Percentiles rank a stretch among this genome's conserved stretches.
Conservation (phyloP, 2,797 vertebrate genomes). For the Fratercula arctica region DNA sequence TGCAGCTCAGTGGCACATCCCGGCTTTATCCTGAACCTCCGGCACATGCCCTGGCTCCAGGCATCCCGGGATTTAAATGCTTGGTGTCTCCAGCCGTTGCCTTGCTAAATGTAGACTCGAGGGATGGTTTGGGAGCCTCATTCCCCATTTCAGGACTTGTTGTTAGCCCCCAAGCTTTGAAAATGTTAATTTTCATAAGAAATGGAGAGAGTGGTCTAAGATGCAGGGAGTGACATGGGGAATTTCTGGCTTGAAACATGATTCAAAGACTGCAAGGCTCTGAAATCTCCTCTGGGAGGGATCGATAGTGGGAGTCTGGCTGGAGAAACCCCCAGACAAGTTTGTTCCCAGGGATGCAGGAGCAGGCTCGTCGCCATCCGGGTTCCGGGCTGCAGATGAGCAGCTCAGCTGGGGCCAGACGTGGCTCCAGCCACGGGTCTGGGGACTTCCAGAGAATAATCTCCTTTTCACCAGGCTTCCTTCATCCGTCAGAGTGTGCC, state of each 20-base stretch:
- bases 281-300: background rate
- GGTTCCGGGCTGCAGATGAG: no score
- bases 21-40: background rate
- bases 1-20: background rate
- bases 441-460: background rate
- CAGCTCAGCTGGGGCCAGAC: background rate
- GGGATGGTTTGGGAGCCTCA: background rate
- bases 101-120: background rate
- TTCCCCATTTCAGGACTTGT: background rate
- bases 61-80: rapidly evolving
- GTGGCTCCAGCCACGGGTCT: background rate
- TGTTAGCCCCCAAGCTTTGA: background rate
- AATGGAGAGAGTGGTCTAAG: background rate
- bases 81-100: rapidly evolving
- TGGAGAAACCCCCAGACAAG: background rate
- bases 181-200: background rate
- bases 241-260: background rate
- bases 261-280: rapidly evolving
- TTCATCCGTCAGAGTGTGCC: rapidly evolving
- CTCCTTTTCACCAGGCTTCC: background rate
- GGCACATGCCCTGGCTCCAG: background rate
- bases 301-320: rapidly evolving
- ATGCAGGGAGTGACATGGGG: rapidly evolving
- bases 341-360: background rate
- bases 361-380: background rate